phyloP scores from a whole-genome alignment of 2,113 vertebrate species.

The Picathartes gymnocephalus region DNA sequence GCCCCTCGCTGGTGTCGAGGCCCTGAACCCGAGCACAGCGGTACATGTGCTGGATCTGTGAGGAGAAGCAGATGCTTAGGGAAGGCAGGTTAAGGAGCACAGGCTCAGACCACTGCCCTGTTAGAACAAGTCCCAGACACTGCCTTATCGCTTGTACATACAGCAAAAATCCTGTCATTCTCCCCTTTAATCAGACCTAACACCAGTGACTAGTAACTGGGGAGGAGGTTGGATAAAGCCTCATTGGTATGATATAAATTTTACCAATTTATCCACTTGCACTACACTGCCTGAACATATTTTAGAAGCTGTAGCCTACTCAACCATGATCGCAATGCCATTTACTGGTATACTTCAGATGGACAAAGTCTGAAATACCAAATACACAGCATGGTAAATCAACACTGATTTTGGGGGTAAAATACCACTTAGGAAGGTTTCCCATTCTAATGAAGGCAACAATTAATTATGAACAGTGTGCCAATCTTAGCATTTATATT shows the following conservation, averaged over 20 bases:
- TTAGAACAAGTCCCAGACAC: neutral
- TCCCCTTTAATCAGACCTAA: neutral
- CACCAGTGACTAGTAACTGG: fast-evolving
- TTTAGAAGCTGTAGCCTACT: neutral
- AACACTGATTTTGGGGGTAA: neutral
- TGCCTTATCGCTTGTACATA: neutral
- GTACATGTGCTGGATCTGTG: slow-evolving; percentile 98
- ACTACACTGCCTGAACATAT: neutral
- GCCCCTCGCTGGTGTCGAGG: slow-evolving; percentile 94
- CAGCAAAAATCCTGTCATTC: neutral
- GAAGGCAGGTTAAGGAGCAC: neutral
- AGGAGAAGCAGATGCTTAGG: neutral
- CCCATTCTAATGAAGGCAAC: neutral
- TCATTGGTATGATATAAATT: neutral
- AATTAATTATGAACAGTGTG: neutral
- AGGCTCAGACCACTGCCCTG: neutral
- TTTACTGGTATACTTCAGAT: neutral
- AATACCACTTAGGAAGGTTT: neutral
- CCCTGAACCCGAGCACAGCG: slow-evolving; percentile 95
- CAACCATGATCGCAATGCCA: neutral
- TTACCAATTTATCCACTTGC: neutral
- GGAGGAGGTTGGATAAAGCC: neutral
- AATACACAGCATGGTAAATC: neutral
- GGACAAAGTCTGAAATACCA: neutral
- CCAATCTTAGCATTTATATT: neutral